Percentiles rank a stretch among this genome's conserved stretches.
Conservation (phyloP, 2,113 vertebrate genomes). For the Myiopsitta monachus region DNA sequence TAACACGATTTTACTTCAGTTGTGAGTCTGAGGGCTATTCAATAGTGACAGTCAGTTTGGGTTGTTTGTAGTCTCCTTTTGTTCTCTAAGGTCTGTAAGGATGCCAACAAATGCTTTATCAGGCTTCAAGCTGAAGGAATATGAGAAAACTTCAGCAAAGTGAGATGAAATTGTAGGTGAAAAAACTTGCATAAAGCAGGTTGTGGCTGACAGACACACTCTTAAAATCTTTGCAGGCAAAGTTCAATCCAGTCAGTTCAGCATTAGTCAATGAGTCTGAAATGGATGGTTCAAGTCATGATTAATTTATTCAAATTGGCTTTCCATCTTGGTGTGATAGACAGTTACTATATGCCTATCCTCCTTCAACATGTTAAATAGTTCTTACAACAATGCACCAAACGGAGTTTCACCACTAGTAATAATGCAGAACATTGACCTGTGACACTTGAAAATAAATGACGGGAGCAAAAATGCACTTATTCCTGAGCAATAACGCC, state of each 20-base stretch:
- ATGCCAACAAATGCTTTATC: background rate
- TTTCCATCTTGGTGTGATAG: conserved; percentile 37
- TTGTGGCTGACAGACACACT: background rate
- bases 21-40: background rate
- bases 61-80: background rate
- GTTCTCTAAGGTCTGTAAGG: background rate
- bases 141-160: conserved; percentile 5
- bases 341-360: conserved; percentile 6
- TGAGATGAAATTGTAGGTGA: conserved; percentile 5
- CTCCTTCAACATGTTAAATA: background rate
- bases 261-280: background rate
- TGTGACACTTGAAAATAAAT: conserved; percentile 51
- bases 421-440: conserved; percentile 56
- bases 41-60: background rate
- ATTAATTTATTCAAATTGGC: conserved; percentile 56
- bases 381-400: background rate
- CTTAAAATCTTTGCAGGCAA: background rate
- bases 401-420: conserved; percentile 21
- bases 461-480: background rate
- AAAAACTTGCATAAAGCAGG: background rate
- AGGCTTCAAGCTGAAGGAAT: background rate
- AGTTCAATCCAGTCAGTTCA: background rate
- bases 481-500: background rate
- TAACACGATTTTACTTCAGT: background rate
- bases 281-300: conserved; percentile 8